Base-by-base conservation (phyloP, 2,797 vertebrate genomes). In the Acanthornis magna region DNA sequence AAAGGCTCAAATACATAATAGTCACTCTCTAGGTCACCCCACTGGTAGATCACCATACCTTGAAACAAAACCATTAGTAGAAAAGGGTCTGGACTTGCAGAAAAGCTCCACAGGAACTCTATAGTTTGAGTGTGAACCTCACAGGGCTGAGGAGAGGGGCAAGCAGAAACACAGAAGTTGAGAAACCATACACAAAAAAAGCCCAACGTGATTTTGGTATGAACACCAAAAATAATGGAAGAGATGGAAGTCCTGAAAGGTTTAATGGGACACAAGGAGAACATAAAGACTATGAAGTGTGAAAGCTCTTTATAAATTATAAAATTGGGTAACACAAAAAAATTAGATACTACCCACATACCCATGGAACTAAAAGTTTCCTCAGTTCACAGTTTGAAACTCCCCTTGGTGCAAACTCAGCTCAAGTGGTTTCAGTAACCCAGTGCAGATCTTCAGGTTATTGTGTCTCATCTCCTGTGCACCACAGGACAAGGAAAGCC, bases 171-270 rank as follows among this genome's bases (percentile, higher is more conserved):
- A 77, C 6, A 51, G 66, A 77, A 76, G 12, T 4, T 58, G 29
- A 68, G 74, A 85, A 91, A 82, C 1, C 22, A 54, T 20, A 10
- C 0, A 71, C 53, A 63, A 74, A 8, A 1, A 4, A 11, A 0
- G 9, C 38, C 38, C 18, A 48, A 48, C 47, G 67, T 5, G 22
- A n/a, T 55, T 72, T 70, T 73, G 22, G 27, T 38, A 73, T 3
- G 32, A 82, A 88, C 82, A 18, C 9, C 25, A 51, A 73, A 92
- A 84, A 70, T 17, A 45, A 73, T 30, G 21, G 55, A 79, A 86
- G 8, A 43, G 16, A 36, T 58, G 20, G 51, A 90, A 73, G 29
- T n/a, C 65, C 45, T 67, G n/a, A 65, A 71, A 60, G 10, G 17
- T 80, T 88, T 80, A 45, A 71, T 11, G 12, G 23, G 17, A 67